These are phyloP conservation scores for Caenorhabditis brenneri DNA, from an alignment of 1,140 invertebrate genomes.

Conservation along the genomic window DNA sequence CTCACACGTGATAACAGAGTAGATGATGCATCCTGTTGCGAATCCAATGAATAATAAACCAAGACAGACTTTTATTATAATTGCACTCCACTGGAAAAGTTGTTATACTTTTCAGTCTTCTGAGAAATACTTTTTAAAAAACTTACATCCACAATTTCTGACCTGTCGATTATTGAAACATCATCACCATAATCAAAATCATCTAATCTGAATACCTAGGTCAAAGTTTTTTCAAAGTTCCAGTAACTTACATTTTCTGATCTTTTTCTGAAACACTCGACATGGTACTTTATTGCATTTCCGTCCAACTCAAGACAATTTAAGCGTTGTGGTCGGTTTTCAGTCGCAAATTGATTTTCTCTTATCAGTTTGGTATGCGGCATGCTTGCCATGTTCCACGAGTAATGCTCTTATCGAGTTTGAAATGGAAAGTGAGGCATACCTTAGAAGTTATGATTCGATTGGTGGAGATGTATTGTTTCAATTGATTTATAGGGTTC, in stretches of 20 bases:
- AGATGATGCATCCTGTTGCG: neutral
- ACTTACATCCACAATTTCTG: constrained; percentile 21
- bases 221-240: neutral
- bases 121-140: neutral
- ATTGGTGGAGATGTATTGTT: too few species aligned
- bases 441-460: neutral
- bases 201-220: constrained; percentile 10
- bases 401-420: constrained; percentile 11
- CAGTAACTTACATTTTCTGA: neutral
- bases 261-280: constrained; percentile 18
- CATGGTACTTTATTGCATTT: constrained; percentile 10
- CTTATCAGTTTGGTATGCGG: constrained; percentile 6
- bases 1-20: constrained; percentile 21
- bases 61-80: neutral
- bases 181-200: constrained; percentile 3
- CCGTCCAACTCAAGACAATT: neutral
- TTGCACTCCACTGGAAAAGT: constrained; percentile 3
- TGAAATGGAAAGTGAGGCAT: neutral
- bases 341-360: constrained; percentile 33
- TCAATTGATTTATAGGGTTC: too few species aligned
- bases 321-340: neutral
- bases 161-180: constrained; percentile 23
- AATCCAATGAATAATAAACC: neutral
- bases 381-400: constrained; percentile 24
- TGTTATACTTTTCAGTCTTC: neutral